Conservation (phyloP, 2,113 vertebrate genomes). For the Sakesphorus luctuosus region DNA sequence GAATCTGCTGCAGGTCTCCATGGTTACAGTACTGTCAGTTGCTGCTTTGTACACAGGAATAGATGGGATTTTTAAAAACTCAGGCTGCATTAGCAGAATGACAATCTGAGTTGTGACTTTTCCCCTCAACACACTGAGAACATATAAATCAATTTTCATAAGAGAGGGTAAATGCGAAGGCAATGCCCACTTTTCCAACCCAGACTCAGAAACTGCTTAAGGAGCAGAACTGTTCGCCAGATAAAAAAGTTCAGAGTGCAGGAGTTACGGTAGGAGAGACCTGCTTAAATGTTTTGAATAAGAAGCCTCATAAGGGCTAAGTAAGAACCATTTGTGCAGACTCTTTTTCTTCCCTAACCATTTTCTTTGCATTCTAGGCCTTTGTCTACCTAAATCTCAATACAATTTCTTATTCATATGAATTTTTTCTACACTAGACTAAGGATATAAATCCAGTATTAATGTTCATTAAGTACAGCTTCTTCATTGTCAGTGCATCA, state of each 20-base stretch:
- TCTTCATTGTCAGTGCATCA: neutral
- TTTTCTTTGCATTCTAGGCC: neutral
- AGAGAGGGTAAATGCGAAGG: neutral
- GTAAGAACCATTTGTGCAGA: neutral
- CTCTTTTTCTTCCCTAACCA: neutral
- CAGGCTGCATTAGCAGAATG: slow-evolving; percentile 29
- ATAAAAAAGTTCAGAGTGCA: slow-evolving; percentile 34
- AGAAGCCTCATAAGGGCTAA: neutral
- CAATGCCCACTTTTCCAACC: neutral
- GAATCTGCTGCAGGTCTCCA: slow-evolving; percentile 65
- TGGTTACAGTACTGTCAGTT: slow-evolving; percentile 68
- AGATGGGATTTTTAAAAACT: slow-evolving; percentile 38
- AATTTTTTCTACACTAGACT: neutral
- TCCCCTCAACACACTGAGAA: neutral
- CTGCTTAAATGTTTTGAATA: slow-evolving; percentile 26
- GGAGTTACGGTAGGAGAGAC: neutral
- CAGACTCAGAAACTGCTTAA: neutral
- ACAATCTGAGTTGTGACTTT: neutral
- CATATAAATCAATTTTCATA: slow-evolving; percentile 14
- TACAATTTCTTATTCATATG: neutral
- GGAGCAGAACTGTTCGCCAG: slow-evolving; percentile 16
- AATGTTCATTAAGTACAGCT: neutral
- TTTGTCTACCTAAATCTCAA: neutral
- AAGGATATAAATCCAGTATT: neutral
- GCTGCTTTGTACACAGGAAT: slow-evolving; percentile 42